Conservation (phyloP, 2,797 vertebrate species). For the Dendrocincla tyrannina region DNA sequence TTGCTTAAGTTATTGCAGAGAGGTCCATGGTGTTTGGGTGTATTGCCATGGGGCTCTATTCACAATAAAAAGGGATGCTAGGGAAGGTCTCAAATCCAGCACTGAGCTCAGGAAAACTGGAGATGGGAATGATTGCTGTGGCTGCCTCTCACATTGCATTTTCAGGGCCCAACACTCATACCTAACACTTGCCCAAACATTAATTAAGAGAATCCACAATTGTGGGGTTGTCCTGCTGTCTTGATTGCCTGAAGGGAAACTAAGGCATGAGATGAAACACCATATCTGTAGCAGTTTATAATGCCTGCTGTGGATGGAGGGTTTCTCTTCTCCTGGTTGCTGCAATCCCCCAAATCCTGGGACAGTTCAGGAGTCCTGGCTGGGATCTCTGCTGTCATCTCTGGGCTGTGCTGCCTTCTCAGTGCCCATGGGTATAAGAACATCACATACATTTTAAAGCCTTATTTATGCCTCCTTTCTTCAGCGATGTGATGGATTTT, state of each 20-base stretch:
- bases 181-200: neutral
- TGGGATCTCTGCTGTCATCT: neutral
- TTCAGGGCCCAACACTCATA: neutral
- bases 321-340: neutral
- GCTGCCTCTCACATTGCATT: neutral
- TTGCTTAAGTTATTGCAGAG: fast-evolving
- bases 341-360: neutral
- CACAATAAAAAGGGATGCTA: neutral
- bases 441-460: neutral
- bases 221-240: neutral
- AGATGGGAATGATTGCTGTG: neutral
- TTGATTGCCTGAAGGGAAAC: neutral
- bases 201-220: fast-evolving
- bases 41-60: neutral
- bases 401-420: neutral
- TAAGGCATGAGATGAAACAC: neutral
- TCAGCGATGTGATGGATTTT: neutral
- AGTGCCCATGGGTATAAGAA: neutral
- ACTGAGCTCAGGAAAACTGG: neutral
- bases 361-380: neutral
- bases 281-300: neutral
- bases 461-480: neutral
- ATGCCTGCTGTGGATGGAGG: neutral
- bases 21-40: neutral
- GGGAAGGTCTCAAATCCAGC: neutral